phyloP scores from a whole-genome alignment of 2,113 vertebrate species.

The Galbula dea region DNA sequence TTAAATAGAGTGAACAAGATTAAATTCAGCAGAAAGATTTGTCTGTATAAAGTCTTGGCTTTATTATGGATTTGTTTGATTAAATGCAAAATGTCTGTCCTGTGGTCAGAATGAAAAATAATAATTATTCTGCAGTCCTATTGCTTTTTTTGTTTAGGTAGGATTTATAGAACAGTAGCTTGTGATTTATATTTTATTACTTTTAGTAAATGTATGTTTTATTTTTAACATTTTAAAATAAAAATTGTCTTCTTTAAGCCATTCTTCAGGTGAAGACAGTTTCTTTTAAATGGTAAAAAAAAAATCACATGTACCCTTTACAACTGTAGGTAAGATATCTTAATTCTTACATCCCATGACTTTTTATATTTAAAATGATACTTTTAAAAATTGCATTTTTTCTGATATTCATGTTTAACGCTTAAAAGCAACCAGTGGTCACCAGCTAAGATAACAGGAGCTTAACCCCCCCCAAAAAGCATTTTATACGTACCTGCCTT shows the following conservation, averaged over 20 bases:
- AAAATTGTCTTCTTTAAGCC: background rate
- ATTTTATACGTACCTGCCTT: background rate
- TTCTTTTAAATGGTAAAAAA: background rate
- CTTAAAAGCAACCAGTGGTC: background rate
- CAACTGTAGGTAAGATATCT: background rate
- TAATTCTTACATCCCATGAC: background rate
- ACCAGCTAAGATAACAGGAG: background rate
- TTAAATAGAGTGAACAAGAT: background rate
- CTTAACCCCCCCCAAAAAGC: rapidly evolving
- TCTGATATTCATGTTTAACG: background rate
- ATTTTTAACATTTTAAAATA: background rate
- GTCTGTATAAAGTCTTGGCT: background rate
- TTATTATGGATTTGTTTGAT: constrained; percentile 39
- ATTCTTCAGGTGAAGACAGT: background rate
- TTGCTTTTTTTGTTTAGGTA: background rate
- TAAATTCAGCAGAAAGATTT: constrained; percentile 13
- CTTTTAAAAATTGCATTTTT: background rate
- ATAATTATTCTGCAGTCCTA: constrained; percentile 26
- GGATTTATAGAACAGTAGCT: background rate
- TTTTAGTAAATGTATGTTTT: background rate
- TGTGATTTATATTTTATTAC: constrained; percentile 23
- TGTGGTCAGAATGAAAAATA: constrained; percentile 20
- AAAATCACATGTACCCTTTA: background rate
- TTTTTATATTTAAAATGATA: background rate
- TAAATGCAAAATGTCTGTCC: constrained; percentile 33